Conservation (phyloP, 2,113 vertebrate species). For the Plectropomus leopardus region DNA sequence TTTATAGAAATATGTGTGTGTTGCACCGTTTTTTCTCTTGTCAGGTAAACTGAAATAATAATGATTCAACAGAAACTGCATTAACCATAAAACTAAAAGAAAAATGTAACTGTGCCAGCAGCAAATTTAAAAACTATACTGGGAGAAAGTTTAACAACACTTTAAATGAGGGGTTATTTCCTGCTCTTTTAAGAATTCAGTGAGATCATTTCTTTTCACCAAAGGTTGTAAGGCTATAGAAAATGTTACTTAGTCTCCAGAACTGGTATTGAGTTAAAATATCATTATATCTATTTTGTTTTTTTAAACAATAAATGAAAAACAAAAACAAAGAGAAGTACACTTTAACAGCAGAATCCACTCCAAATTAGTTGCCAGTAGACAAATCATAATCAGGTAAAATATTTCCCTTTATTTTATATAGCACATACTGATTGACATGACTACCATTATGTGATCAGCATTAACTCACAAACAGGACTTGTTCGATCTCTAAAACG, state of each 20-base stretch:
- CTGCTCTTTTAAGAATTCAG: background rate
- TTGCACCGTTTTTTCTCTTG: slow-evolving; percentile 1
- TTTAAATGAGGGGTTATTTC: background rate
- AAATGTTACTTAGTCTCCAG: background rate
- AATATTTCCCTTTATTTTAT: slow-evolving; percentile 63
- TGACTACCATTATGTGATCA: slow-evolving; percentile 38
- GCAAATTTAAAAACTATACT: slow-evolving; percentile 2
- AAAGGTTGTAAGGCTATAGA: background rate
- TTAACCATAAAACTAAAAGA: background rate
- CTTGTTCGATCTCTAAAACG: slow-evolving; percentile 38
- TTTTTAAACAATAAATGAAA: background rate
- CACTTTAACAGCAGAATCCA: background rate
- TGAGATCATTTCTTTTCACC: background rate
- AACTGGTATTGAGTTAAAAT: background rate
- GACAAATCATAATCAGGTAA: slow-evolving; percentile 33
- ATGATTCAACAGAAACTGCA: background rate
- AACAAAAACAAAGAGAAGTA: background rate
- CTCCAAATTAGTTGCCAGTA: slow-evolving; percentile 39
- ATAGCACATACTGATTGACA: slow-evolving; percentile 58
- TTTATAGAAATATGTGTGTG: background rate
- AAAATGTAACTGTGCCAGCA: background rate
- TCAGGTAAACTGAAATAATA: background rate
- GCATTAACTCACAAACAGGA: slow-evolving; percentile 57
- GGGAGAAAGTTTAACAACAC: background rate
- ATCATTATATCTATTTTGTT: background rate